Evolutionary conservation across 2,113 vertebrate species (phyloP), one percentile per base, ranked within the genome.

Genomic region (Alethe diademata): DNA sequence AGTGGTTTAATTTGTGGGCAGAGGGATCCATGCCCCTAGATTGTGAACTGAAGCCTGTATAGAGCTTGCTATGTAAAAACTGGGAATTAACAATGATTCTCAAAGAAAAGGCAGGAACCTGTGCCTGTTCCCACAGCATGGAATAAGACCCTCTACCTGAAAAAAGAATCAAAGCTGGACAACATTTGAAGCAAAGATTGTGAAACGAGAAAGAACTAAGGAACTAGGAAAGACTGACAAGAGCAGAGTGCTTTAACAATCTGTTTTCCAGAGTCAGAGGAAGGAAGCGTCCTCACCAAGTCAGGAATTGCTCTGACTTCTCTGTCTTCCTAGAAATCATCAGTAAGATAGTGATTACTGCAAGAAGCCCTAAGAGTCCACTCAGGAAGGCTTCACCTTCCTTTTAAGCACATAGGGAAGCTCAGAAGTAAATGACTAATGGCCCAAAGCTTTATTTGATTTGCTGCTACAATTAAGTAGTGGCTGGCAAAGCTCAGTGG

Each of bases 351-450:
- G 51, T 75, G 86, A 93, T 86, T 93, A 81, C 36, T 80, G 60
- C 53, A 62, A 86, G 87, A 75, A 86, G 42, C 57, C 57, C 54
- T 56, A 79, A 40, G 78, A 83, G 58, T 71, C 51, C 57, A 50
- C 33, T 69, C 57, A 88, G 86, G 60, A 90, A 89, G 51, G 48
- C 51, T 91, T 89, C 48, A 57, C 53, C 78, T 94, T 92, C 88
- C 79, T 95, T 60, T 94, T 60, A 78, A 85, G 50, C 25, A 93
- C 29, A 51, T 31, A 75, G n/a, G 15, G 53, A 95, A 96, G 79
- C 65, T 89, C 82, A 61, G 79, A 93, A 95, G 75, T 53, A 83
- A 92, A 95, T 88, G 80, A 96, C 73, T 84, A 95, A 97, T 86
- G 86, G 22, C n/a, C 54, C 70, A 82, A 92, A 83, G 75, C 90